Evolutionary conservation across 2,888 invertebrate species (phyloP), one percentile per base, ranked within the genome.

Genomic region (Microplitis deprimator): DNA sequence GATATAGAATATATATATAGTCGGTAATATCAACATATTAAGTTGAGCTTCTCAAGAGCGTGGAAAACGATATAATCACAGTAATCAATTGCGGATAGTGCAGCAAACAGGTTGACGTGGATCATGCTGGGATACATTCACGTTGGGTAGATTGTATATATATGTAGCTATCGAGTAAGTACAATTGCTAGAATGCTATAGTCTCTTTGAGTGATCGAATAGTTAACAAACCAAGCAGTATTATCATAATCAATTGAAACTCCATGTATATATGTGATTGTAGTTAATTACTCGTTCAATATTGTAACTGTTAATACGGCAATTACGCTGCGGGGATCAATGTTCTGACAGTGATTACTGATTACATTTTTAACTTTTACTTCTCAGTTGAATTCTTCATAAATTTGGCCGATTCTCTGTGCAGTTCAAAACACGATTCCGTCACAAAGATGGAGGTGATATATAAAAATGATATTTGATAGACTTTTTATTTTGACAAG

Each of bases 21-120:
- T 3, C 17, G 41, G 50, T 41, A 59, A 50, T 69, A 7, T 69
- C 69, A 17, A 17, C 59, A 38, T 6, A 59, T 20, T 13, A n/a
- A 59, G 70, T 41, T 59, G 29, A 70, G 59, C 60, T 41, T n/a
- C 70, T 70, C 70, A 59, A 60, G 70, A 59, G 20, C 70, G 77
- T 81, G 76, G 79, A 77, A 82, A 82, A 75, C 78, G 79, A 81
- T 82, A 78, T 81, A 82, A 82, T 82, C 81, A 79, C 68, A 62
- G 70, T 60, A 75, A 82, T 81, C 82, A 82, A 82, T 82, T 68
- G 76, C 29, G 71, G 74, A 62, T 41, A 70, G 59, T n/a, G 13
- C 17, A 41, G 70, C 70, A 70, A 70, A 70, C 70, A 70, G n/a
- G 29, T 70, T 16, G 59, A 70, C 59, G 29, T 41, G 68, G 40